Evolutionary conservation across 2,888 invertebrate species (phyloP).

Genomic region (Xestia sexstrigata): DNA sequence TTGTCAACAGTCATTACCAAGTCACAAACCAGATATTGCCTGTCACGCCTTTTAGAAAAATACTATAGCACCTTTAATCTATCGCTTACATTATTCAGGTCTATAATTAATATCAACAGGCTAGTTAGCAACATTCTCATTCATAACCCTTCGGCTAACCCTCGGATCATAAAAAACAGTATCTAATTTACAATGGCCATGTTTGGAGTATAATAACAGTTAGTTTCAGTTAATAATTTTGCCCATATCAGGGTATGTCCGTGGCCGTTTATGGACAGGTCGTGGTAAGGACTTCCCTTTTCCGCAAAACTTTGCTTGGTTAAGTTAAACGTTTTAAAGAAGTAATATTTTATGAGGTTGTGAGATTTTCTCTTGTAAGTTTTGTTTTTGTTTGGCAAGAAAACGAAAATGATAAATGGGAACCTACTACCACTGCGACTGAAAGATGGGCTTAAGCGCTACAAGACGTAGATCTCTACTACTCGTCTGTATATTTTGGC

Average conservation of each 20-base stretch:
- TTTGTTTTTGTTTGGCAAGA: background rate
- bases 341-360: conserved; percentile 18
- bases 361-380: background rate
- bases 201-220: conserved; percentile 60
- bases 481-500: background rate
- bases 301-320: conserved; percentile 57
- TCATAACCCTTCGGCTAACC: conserved; percentile 50
- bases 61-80: conserved; percentile 45
- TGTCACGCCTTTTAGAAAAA: conserved; percentile 45
- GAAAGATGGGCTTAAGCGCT: background rate
- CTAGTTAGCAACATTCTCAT: conserved; percentile 43
- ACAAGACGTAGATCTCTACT: background rate
- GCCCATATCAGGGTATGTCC: conserved; percentile 51
- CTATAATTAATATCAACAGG: conserved; percentile 47
- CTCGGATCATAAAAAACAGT: conserved; percentile 50
- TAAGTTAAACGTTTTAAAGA: conserved; percentile 35
- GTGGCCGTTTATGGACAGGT: conserved; percentile 47
- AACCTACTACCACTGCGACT: background rate
- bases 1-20: conserved; percentile 30
- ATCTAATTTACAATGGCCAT: conserved; percentile 65
- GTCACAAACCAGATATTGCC: conserved; percentile 8
- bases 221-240: conserved; percentile 65
- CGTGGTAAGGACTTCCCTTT: conserved; percentile 61
- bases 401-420: background rate
- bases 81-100: conserved; percentile 26